A percentile compares a stretch with the other conserved stretches of the same genome.
phyloP scores from a whole-genome alignment of 2,113 vertebrate species.

The Mirounga angustirostris region DNA sequence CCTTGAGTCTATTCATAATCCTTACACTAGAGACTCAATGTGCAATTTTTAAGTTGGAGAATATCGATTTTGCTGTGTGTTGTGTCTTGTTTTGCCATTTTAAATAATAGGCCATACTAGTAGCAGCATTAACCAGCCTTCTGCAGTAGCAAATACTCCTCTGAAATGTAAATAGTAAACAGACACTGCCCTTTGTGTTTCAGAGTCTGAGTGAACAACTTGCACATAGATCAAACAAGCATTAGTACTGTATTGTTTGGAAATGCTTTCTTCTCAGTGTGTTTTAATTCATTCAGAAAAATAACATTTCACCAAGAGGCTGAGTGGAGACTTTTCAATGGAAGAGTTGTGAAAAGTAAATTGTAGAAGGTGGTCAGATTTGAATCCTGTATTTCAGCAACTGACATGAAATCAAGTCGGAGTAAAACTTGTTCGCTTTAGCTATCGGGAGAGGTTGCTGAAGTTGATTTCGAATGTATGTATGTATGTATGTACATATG shows the following conservation, averaged over 20 bases:
- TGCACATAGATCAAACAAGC: not conserved
- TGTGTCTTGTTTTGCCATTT: not conserved
- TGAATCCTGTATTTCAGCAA: not conserved
- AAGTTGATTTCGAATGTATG: slow-evolving; percentile 1
- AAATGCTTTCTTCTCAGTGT: slow-evolving; percentile 25
- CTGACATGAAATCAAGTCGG: not conserved
- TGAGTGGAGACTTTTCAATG: not conserved
- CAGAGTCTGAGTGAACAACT: not conserved
- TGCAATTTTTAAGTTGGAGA: not conserved
- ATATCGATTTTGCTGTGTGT: not conserved
- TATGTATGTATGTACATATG: not conserved
- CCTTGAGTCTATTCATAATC: not conserved
- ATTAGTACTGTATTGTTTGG: not conserved
- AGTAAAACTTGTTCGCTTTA: slow-evolving; percentile 4
- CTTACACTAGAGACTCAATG: not conserved
- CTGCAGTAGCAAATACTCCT: not conserved
- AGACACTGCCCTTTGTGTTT: not conserved
- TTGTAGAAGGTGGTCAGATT: not conserved
- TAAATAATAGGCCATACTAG: not conserved
- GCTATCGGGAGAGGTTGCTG: not conserved
- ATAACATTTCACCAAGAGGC: not conserved
- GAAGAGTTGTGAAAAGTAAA: slow-evolving; percentile 8
- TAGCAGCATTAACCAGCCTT: not conserved
- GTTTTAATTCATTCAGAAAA: slow-evolving; percentile 39
- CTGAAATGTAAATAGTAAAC: not conserved